Percentiles rank a stretch among this genome's conserved stretches.
Evolutionary conservation across 2,888 invertebrate species (phyloP).

Genomic region (Campaea margaritaria): DNA sequence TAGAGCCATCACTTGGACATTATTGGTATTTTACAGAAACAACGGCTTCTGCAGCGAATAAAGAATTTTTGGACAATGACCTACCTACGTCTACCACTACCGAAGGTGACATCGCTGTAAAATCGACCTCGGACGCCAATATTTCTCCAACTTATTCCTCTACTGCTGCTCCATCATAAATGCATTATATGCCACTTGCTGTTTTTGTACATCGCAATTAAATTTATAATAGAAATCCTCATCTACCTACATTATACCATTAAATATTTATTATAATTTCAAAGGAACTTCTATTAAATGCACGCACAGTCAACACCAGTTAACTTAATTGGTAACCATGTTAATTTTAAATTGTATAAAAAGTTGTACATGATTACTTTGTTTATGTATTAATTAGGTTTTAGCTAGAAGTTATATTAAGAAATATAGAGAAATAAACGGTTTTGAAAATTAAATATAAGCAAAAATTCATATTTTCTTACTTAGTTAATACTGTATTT

Average conservation of each 20-base stretch:
- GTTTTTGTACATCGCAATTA: neutral
- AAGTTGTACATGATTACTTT: neutral
- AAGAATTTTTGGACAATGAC: too few relatives aligned
- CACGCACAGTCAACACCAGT: neutral
- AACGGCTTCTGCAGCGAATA: too few relatives aligned
- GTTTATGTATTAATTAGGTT: too few relatives aligned
- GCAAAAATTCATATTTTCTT: too few relatives aligned
- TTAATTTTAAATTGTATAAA: neutral
- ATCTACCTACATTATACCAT: neutral
- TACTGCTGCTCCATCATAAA: neutral
- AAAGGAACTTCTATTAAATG: neutral
- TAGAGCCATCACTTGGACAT: neutral
- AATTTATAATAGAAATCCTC: neutral
- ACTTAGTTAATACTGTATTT: too few relatives aligned
- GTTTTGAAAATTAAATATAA: too few relatives aligned
- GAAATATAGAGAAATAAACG: too few relatives aligned
- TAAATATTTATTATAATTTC: neutral
- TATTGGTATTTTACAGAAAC: too few relatives aligned
- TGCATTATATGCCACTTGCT: neutral
- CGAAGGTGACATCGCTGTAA: too few relatives aligned
- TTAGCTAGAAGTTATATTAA: too few relatives aligned
- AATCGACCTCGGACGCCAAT: too few relatives aligned
- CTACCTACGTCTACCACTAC: too few relatives aligned
- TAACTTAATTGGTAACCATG: neutral
- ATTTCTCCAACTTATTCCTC: neutral